Evolutionary conservation across 2,888 invertebrate species (phyloP).

Genomic region (Galerucella calmariensis): DNA sequence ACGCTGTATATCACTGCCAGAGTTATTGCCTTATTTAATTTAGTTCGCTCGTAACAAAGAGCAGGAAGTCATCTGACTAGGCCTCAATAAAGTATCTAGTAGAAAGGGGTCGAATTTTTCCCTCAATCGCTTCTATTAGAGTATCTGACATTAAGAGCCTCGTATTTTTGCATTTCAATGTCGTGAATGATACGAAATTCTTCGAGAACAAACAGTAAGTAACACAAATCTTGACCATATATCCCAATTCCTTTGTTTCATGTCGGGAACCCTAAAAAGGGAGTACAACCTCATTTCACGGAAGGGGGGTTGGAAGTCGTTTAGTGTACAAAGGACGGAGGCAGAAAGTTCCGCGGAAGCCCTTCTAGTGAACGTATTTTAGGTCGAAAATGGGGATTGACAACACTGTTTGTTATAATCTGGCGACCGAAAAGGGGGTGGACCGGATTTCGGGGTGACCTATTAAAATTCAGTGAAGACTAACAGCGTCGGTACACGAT

Average conservation of each 20-base stretch:
- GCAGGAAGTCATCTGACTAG: constrained; percentile 12
- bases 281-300: constrained; percentile 25
- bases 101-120: constrained; percentile 1
- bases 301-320: constrained; percentile 37
- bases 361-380: constrained; percentile 20
- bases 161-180: constrained; percentile 31
- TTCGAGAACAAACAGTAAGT: constrained; percentile 26
- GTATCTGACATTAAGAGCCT: constrained; percentile 19
- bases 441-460: constrained; percentile 37
- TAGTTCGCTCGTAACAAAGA: constrained; percentile 1
- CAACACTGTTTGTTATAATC: constrained; percentile 32
- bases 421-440: constrained; percentile 34
- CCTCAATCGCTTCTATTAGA: constrained; percentile 10
- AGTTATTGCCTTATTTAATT: constrained; percentile 18
- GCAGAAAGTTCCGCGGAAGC: constrained; percentile 14
- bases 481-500: constrained; percentile 6
- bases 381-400: constrained; percentile 25
- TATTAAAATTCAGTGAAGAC: constrained; percentile 37
- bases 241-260: constrained; percentile 37
- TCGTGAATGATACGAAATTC: constrained; percentile 22
- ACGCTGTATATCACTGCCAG: background rate
- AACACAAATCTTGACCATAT: constrained; percentile 38
- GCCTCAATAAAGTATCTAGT: constrained; percentile 14
- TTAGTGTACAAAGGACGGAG: constrained; percentile 31
- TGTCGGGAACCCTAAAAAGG: constrained; percentile 33